Base-by-base conservation (phyloP, 1,140 invertebrate species). In the Euura lappo region DNA sequence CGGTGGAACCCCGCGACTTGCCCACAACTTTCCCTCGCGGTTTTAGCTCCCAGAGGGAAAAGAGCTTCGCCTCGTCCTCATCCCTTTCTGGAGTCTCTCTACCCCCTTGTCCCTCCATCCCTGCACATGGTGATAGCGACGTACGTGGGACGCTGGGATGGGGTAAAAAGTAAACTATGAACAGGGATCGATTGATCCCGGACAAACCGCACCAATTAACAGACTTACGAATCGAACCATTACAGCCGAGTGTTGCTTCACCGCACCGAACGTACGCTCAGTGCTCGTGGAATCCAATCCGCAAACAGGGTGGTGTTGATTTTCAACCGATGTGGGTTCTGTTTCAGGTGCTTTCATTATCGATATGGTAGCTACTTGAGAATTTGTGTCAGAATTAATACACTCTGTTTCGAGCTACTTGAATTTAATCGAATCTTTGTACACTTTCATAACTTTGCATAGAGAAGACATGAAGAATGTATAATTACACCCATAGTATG, bases 1-100 rank as follows among this genome's bases (percentile, higher is more conserved):
- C 81, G 78, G 71, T 77, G 78, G 77, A 79, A 75, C 77, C 77
- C 76, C 75, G 42, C 69, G 69, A 70, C 69, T 70, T 45, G 42
- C n/a, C 42, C 69, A 47, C 69, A 70, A 70, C 51, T 60, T 70
- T 45, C 28, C 69, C n/a, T 13, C 69, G 43, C 8, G 69, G 69
- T 45, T 70, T 60, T 60, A 60, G 28, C 28, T 28, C 51, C 51
- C 51, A 3, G 51, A 6, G 13, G 51, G 8, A 76, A 79, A 79
- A 79, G 79, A 79, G 77, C 78, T 70, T 64, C 72, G 60, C 70
- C 45, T 66, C 60, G 44, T 45, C 70, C 66, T 10, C 66, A 44
- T 68, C 66, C 44, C 10, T 28, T 10, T 44, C 28, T 68, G 8
- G 8, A 10, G 60, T 64, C 60, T 68, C 28, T 68, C 66, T 6